Evolutionary conservation across 1,140 invertebrate genomes (phyloP).

Genomic region (Drosophila triauraria): DNA sequence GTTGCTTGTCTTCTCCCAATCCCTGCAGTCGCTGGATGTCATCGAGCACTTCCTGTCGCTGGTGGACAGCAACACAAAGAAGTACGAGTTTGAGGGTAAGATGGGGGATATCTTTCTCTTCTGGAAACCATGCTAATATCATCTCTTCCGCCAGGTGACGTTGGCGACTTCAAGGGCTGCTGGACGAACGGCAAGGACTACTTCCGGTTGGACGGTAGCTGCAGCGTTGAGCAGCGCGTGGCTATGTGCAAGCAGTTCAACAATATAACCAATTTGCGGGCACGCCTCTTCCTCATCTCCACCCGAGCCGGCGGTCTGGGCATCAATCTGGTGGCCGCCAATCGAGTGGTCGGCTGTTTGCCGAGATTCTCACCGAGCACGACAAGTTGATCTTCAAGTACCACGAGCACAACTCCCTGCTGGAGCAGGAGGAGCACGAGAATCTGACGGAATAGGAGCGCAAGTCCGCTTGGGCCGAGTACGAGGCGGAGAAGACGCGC

Average conservation of each 20-base stretch:
- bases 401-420: conserved; percentile 97
- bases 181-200: conserved; percentile 95
- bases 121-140: neutral
- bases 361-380: conserved; percentile 92
- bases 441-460: conserved; percentile 96
- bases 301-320: conserved; percentile 98
- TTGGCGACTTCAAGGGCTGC: conserved; percentile 86
- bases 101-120: neutral
- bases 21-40: conserved; percentile 93
- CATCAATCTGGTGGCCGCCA: conserved; percentile 97
- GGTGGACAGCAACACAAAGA: conserved; percentile 89
- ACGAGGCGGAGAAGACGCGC: conserved; percentile 91
- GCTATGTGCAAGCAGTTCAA: conserved; percentile 95
- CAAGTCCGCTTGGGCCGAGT: conserved; percentile 97
- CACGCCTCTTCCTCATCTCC: conserved; percentile 96
- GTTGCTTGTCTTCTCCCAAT: conserved; percentile 95
- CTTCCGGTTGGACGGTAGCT: conserved; percentile 95
- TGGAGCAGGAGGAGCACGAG: conserved; percentile 96
- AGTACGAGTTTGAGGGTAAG: conserved; percentile 85
- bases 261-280: conserved; percentile 90
- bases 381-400: conserved; percentile 90
- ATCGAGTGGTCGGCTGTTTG: conserved; percentile 96
- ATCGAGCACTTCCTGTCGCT: conserved; percentile 95
- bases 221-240: conserved; percentile 91
- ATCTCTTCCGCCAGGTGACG: conserved; percentile 50